These are phyloP conservation scores for Peromyscus leucopus DNA, from an alignment of 2,113 vertebrate genomes.

Conservation along the genomic window DNA sequence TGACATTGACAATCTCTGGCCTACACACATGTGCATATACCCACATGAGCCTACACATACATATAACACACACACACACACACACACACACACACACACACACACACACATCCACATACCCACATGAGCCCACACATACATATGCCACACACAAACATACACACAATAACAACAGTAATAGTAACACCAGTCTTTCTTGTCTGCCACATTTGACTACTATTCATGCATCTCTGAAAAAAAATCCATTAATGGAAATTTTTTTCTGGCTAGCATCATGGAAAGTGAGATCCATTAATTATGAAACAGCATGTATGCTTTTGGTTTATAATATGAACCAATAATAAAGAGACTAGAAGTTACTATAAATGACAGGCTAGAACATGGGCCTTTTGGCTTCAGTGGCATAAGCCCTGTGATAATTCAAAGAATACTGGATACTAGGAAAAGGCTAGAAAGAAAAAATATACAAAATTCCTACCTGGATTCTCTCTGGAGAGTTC, in stretches of 20 bases:
- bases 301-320: conserved; percentile 10
- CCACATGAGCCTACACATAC: neutral
- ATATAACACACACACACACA: neutral
- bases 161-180: neutral
- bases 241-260: conserved; percentile 16
- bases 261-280: neutral
- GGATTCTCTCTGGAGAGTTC: conserved; percentile 8
- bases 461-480: neutral
- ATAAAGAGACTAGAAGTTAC: neutral
- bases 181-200: neutral
- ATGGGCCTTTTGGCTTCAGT: neutral
- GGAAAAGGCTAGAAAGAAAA: neutral
- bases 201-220: neutral
- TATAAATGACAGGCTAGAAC: neutral
- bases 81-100: neutral
- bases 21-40: neutral
- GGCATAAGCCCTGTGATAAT: neutral
- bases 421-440: neutral
- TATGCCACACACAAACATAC: neutral
- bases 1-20: neutral
- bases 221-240: conserved; percentile 14
- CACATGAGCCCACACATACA: neutral
- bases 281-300: conserved; percentile 31
- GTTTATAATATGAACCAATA: conserved; percentile 47
- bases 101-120: neutral